phyloP scores from a whole-genome alignment of 2,113 vertebrate species.

The Leptosomus discolor region DNA sequence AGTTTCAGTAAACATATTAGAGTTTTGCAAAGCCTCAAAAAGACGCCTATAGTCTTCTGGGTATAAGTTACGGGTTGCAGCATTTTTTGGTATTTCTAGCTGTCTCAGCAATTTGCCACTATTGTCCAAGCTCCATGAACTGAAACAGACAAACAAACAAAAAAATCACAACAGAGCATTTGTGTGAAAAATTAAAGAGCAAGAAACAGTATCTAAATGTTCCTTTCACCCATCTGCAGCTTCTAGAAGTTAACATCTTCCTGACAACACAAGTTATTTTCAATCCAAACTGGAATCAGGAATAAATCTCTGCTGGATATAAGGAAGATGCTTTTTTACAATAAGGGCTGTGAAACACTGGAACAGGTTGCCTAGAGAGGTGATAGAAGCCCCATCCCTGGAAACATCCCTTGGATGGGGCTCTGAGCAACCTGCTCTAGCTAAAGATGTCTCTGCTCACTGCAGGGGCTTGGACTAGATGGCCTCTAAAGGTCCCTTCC shows the following conservation, averaged over 20 bases:
- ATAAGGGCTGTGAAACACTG: too few species aligned
- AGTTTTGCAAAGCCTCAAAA: conserved; percentile 84
- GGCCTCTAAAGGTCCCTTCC: too few species aligned
- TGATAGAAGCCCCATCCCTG: too few species aligned
- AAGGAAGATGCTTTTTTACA: too few species aligned
- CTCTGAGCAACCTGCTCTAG: too few species aligned
- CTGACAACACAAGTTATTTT: background rate
- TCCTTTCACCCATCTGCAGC: background rate
- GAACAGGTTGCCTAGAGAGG: too few species aligned
- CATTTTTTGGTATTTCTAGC: conserved; percentile 66
- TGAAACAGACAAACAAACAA: conserved; percentile 63
- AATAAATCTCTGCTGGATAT: background rate
- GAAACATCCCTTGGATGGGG: too few species aligned
- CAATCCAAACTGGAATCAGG: background rate
- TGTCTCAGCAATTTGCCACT: conserved; percentile 68
- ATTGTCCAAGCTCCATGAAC: conserved; percentile 82
- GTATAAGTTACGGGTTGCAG: conserved; percentile 68
- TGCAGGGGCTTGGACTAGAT: too few species aligned
- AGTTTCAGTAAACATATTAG: conserved; percentile 74
- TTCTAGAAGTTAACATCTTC: background rate
- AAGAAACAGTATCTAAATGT: background rate
- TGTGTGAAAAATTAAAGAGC: background rate
- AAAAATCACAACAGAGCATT: background rate
- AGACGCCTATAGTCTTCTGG: conserved; percentile 84
- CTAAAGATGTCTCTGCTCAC: too few species aligned